Percentiles rank a stretch among this genome's conserved stretches.
Conservation (phyloP, 2,888 invertebrate species). For the Julus scandinavius region DNA sequence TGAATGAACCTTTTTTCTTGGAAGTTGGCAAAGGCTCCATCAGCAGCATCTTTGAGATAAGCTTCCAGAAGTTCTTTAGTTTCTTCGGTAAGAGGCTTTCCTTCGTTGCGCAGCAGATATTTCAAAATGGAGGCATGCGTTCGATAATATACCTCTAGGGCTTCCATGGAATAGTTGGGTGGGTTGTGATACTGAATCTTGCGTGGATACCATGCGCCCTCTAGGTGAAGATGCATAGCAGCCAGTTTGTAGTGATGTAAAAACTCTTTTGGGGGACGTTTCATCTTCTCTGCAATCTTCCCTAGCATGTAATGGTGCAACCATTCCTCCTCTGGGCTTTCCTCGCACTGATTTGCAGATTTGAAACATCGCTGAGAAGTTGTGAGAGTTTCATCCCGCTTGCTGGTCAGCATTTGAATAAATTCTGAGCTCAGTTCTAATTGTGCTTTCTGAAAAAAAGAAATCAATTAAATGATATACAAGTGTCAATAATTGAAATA, state of each 20-base stretch:
- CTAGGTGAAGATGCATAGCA: constrained; percentile 79
- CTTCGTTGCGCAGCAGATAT: constrained; percentile 81
- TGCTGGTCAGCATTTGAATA: constrained; percentile 75
- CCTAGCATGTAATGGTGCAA: constrained; percentile 95
- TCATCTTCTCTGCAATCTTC: constrained; percentile 89
- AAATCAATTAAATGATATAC: background rate
- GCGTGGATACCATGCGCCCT: constrained; percentile 83
- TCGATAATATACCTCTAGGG: constrained; percentile 79
- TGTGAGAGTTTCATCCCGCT: constrained; percentile 82
- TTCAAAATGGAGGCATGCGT: constrained; percentile 91
- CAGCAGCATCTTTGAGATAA: constrained; percentile 64
- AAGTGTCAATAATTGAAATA: background rate
- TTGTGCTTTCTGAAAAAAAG: constrained; percentile 55
- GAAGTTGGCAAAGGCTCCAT: constrained; percentile 64
- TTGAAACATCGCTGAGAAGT: constrained; percentile 82
- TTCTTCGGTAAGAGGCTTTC: constrained; percentile 71
- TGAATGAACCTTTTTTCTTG: constrained; percentile 60
- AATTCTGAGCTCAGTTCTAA: constrained; percentile 67
- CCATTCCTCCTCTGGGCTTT: constrained; percentile 86
- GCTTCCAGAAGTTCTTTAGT: constrained; percentile 62
- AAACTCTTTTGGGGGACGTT: constrained; percentile 73
- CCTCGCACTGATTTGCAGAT: constrained; percentile 67
- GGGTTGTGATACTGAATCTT: constrained; percentile 88
- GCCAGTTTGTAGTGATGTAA: constrained; percentile 68
- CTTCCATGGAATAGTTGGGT: constrained; percentile 85